Evolutionary conservation across 2,888 invertebrate species (phyloP).

Genomic region (Creontiades dilutus): DNA sequence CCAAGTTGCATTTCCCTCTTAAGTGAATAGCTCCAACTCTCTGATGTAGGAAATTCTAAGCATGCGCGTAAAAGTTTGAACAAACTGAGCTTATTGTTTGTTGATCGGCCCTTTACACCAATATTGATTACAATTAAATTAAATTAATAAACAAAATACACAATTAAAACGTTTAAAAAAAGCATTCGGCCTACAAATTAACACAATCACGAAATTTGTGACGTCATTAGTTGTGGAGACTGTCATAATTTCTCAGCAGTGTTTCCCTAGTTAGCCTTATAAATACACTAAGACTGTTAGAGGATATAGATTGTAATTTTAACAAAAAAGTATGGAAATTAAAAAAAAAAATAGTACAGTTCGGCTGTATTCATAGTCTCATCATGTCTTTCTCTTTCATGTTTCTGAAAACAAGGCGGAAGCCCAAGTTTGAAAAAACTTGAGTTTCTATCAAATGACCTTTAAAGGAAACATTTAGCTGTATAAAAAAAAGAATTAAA

Average conservation of each 20-base stretch:
- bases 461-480: slow-evolving; percentile 68
- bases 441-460: slow-evolving; percentile 46
- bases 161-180: too few species aligned
- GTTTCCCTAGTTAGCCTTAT: slow-evolving; percentile 75
- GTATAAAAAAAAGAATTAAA: slow-evolving; percentile 45
- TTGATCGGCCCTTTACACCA: too few species aligned
- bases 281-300: slow-evolving; percentile 75
- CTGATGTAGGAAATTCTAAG: too few species aligned
- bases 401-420: slow-evolving; percentile 64
- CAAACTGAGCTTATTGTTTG: too few species aligned
- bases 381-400: slow-evolving; percentile 72
- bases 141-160: too few species aligned
- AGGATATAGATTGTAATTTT: slow-evolving; percentile 48
- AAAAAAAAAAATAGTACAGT: slow-evolving; percentile 67
- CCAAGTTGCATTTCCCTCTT: too few species aligned
- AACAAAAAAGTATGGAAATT: slow-evolving; percentile 56
- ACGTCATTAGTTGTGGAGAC: slow-evolving; percentile 70
- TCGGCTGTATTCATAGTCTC: slow-evolving; percentile 71
- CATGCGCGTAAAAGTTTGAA: too few species aligned
- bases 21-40: too few species aligned
- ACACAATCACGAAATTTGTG: slow-evolving; percentile 59
- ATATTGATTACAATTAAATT: too few species aligned
- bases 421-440: slow-evolving; percentile 36
- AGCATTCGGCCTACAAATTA: slow-evolving; percentile 70
- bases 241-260: slow-evolving; percentile 70